Base-by-base conservation (phyloP, 2,888 invertebrate species). In the Mythimna vitellina region DNA sequence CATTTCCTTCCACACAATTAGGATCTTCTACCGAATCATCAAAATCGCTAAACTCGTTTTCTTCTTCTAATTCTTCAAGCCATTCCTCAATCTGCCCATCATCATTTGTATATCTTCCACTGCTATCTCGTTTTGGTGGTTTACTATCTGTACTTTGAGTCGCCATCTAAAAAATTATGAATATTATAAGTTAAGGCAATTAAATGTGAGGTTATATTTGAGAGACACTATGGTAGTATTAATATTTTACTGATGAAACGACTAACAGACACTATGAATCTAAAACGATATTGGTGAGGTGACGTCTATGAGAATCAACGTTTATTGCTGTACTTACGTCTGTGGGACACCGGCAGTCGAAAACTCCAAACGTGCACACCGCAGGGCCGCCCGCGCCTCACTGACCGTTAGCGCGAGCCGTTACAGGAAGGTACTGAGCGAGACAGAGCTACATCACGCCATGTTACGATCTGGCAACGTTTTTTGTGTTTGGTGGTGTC, bases 401-500 rank as follows among this genome's bases (percentile, higher is more conserved):
- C 8, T 35, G 35, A 35, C 35, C 35, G 35, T 35, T 35, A 35
- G 35, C 35, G 35, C 35, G 35, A 35, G 35, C 35, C 35, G 8
- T 35, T 35, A 35, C 35, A 35, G 8, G 35, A 35, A 35, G 35
- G 53, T 54, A 25, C 54, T 54, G 54, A 54, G 22, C 53, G 53
- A 54, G 53, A 54, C 53, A 54, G 53, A 35, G 35, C 35, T 35
- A 35, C 35, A 35, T 35, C 35, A 35, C 35, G 35, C 35, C 35
- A 58, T 58, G 35, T 58, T 35, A n/a, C 10, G n/a, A 35, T 58
- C 35, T 58, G 58, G 58, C 35, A 58, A 58, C 58, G 58, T 58
- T 9, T 58, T 35, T 58, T 58, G 58, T 58, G 58, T 12, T 58
- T 35, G 58, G 58, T 58, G 58, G 58, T 58, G 58, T n/a, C 58